Base-by-base conservation (phyloP, 2,888 invertebrate species). In the Drosophila affinis region DNA sequence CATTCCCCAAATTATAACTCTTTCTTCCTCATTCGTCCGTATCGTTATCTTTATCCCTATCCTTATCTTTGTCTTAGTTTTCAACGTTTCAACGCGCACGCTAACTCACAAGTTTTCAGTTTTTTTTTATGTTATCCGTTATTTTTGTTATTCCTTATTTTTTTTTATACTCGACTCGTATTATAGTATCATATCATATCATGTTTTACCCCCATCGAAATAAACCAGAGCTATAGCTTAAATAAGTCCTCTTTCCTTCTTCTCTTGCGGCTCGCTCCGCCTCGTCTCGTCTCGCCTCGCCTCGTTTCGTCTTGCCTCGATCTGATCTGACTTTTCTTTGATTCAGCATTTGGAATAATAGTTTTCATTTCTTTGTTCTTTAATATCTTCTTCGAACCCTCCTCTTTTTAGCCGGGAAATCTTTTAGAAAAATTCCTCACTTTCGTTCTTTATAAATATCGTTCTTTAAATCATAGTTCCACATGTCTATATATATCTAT, bases 81-180 rank as follows among this genome's bases (percentile, higher is more conserved):
- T 60, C 59, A 89, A 87, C 88, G 86, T 68, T 75, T 60, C 59
- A 89, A 87, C 88, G 86, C 82, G 79, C 88, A 72, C 83, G 72
- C 80, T 71, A 72, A 67, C 71, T 81, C 81, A 77, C 78, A 76
- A 72, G 60, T 74, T 70, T 74, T 44, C 29, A 59, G 74, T 52
- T 60, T 32, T 65, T 29, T 7, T 27, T 27, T 27, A 2, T 27
- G 29, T 29, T 29, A 29, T 29, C 65, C 59, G 52, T 39, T 70
- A 56, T 49, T 58, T 51, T 54, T 59, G 47, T 57, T 29, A 70
- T 75, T 62, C 70, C 67, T 46, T 71, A 49, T 71, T 52, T 49
- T 64, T 9, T 68, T 61, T 61, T 62, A 51, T 74, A 44, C 45
- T 39, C 14, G n/a, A 21, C 21, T 21, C 21, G 21, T 39, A 52